Conservation (phyloP, 2,797 vertebrate species). For the Macropodus opercularis region DNA sequence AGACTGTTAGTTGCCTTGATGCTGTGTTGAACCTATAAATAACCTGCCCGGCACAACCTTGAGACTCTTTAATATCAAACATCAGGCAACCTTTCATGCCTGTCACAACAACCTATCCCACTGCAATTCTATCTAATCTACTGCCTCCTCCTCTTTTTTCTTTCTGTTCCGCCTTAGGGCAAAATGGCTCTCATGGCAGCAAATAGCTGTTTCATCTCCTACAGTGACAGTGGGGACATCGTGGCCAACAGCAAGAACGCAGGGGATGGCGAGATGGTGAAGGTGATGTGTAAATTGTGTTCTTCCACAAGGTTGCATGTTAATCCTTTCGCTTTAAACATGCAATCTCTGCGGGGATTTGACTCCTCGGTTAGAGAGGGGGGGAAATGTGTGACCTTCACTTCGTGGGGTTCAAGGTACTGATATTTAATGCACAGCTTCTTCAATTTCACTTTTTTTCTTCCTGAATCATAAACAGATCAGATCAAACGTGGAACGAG, state of each 20-base stretch:
- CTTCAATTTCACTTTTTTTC: neutral
- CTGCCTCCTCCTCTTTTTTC: conserved; percentile 37
- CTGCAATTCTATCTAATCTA: conserved; percentile 46
- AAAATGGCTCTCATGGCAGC: conserved; percentile 94
- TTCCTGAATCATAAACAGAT: conserved; percentile 80
- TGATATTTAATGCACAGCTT: conserved; percentile 38
- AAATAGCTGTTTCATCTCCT: conserved; percentile 95
- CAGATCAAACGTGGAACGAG: conserved; percentile 87
- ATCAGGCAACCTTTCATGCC: conserved; percentile 41
- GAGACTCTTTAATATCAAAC: conserved; percentile 56
- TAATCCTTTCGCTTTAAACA: conserved; percentile 46
- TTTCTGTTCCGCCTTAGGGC: conserved; percentile 78
- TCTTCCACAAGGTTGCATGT: conserved; percentile 45
- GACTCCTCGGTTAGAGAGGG: conserved; percentile 17
- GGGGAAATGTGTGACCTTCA: conserved; percentile 33
- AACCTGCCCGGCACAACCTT: conserved; percentile 49
- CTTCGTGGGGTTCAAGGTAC: conserved; percentile 33
- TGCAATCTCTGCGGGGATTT: conserved; percentile 36
- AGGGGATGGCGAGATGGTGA: conserved; percentile 93
- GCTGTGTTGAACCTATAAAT: conserved; percentile 56
- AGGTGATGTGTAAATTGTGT: conserved; percentile 83
- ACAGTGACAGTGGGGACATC: conserved; percentile 94
- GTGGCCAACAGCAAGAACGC: conserved; percentile 92
- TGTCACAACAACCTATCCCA: conserved; percentile 50
- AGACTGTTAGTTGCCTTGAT: conserved; percentile 33